Conservation (phyloP, 2,888 invertebrate species). For the Apantesis nais region DNA sequence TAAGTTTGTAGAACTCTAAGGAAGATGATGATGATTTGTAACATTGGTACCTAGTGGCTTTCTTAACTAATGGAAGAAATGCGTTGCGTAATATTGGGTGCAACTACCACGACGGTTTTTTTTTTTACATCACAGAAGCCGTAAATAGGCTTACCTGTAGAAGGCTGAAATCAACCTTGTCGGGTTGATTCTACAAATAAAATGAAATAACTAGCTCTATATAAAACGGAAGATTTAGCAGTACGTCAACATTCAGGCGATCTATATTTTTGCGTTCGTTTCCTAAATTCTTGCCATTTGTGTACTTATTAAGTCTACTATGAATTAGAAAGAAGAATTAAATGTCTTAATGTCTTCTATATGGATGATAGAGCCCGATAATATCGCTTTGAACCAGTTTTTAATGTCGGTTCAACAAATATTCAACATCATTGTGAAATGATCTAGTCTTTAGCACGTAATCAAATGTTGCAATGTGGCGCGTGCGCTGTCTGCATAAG, state of each 20-base stretch:
- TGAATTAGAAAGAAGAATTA: neutral
- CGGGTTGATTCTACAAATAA: neutral
- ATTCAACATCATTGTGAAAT: slow-evolving; percentile 43
- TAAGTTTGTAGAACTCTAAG: neutral
- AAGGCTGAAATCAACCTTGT: neutral
- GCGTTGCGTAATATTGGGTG: neutral
- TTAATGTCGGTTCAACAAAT: slow-evolving; percentile 32
- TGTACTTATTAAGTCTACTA: neutral
- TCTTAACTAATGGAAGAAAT: neutral
- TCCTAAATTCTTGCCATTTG: neutral
- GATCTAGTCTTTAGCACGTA: slow-evolving; percentile 43
- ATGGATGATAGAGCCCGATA: neutral
- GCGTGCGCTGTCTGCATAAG: slow-evolving; percentile 60
- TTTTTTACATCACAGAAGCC: neutral
- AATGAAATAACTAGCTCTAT: no score
- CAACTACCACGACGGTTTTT: neutral
- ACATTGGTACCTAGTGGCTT: neutral
- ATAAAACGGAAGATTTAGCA: neutral
- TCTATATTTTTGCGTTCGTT: neutral
- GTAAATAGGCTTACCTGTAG: neutral
- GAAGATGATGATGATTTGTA: neutral
- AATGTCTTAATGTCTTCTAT: neutral
- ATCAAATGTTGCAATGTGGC: slow-evolving; percentile 58
- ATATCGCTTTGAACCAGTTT: slow-evolving; percentile 10
- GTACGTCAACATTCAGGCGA: neutral